A percentile compares a stretch with the other conserved stretches of the same genome.
Conservation (phyloP, 2,888 invertebrate genomes). For the Nomada hirtipes region DNA sequence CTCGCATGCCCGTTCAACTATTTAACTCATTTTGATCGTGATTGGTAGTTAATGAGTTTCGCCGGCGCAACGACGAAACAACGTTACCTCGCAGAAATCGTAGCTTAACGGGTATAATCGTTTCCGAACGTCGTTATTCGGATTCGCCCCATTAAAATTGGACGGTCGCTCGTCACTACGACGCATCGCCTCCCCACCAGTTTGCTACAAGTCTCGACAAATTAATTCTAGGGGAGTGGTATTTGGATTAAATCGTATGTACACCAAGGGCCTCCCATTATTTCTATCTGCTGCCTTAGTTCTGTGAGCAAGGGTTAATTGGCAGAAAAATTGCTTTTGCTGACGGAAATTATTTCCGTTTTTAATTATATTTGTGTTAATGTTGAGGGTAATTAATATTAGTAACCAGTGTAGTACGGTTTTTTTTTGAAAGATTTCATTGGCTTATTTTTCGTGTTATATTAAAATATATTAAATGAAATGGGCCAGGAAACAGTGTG, state of each 20-base stretch:
- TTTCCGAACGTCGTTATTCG: conserved; percentile 38
- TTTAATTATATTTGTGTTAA: too few species aligned
- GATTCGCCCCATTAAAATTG: conserved; percentile 33
- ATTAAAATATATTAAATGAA: too few species aligned
- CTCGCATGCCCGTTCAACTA: conserved; percentile 21
- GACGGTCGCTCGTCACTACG: not conserved
- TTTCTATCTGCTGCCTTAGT: too few species aligned
- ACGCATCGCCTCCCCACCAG: not conserved
- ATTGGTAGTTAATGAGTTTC: conserved; percentile 54
- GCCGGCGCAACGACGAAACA: conserved; percentile 27
- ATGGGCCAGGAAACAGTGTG: too few species aligned
- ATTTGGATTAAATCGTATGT: not conserved
- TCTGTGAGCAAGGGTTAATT: not conserved
- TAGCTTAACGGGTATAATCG: conserved; percentile 34
- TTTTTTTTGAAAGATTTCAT: too few species aligned
- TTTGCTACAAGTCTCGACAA: not conserved
- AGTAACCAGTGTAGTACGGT: too few species aligned
- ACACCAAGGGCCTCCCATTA: not conserved
- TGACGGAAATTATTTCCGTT: too few species aligned
- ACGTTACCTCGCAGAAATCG: conserved; percentile 32
- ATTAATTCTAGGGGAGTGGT: not conserved
- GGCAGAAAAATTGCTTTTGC: not conserved
- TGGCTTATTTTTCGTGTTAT: too few species aligned
- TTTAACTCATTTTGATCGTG: conserved; percentile 46
- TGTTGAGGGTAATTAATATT: too few species aligned